Evolutionary conservation across 2,888 invertebrate species (phyloP).

Genomic region (Phaonia tiefii): DNA sequence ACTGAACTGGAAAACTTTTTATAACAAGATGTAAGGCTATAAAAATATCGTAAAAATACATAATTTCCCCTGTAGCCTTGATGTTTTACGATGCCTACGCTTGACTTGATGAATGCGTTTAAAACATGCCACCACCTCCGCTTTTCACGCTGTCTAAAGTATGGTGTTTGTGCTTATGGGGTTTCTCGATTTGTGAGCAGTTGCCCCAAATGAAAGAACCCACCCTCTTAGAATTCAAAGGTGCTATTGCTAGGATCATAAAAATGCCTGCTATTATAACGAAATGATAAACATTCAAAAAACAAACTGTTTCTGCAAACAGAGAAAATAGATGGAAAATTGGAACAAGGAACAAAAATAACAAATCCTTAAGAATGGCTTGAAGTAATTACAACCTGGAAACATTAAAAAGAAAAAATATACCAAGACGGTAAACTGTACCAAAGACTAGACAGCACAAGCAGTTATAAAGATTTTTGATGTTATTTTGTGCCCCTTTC

Average conservation of each 20-base stretch:
- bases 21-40: conserved; percentile 58
- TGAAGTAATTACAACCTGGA: conserved; percentile 25
- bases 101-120: no score
- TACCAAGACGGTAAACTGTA: neutral
- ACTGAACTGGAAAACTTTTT: conserved; percentile 50
- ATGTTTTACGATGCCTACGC: no score
- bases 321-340: no score
- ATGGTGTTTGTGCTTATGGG: conserved; percentile 32
- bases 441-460: conserved; percentile 22
- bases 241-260: conserved; percentile 50
- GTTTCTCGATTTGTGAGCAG: conserved; percentile 33
- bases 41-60: conserved; percentile 67
- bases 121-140: no score
- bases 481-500: conserved; percentile 32
- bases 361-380: conserved; percentile 51
- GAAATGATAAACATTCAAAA: conserved; percentile 40
- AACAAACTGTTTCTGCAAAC: conserved; percentile 37
- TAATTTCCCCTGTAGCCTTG: conserved; percentile 65
- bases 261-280: no score
- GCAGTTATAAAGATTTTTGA: conserved; percentile 50
- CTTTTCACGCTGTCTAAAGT: neutral
- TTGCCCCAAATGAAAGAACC: no score
- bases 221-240: conserved; percentile 45
- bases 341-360: neutral
- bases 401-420: conserved; percentile 32